phyloP scores from a whole-genome alignment of 2,113 vertebrate genomes.

The Neomonachus schauinslandi region DNA sequence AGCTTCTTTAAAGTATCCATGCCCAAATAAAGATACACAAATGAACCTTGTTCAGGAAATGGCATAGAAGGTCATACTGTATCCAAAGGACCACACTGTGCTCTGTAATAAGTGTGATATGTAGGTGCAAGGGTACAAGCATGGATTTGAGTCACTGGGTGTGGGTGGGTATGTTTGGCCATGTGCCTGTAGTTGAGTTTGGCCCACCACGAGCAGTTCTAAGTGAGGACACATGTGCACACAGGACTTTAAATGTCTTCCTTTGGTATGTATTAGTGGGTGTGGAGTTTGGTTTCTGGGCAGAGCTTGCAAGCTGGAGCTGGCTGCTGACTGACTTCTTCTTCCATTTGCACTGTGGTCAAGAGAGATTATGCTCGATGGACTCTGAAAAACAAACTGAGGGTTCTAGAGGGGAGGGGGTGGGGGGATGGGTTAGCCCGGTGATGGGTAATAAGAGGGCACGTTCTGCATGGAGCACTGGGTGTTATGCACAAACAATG shows the following conservation, averaged over 20 bases:
- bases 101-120: background rate
- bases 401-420: too few relatives aligned
- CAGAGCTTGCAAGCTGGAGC: slow-evolving; percentile 13
- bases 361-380: background rate
- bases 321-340: background rate
- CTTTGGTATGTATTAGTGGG: background rate
- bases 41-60: background rate
- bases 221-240: background rate
- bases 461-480: too few relatives aligned
- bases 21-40: background rate
- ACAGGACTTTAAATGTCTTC: background rate
- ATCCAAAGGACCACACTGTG: background rate
- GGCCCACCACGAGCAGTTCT: background rate
- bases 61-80: background rate
- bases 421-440: too few relatives aligned
- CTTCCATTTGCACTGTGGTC: background rate
- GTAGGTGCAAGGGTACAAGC: background rate
- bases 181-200: background rate
- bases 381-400: too few relatives aligned
- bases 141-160: background rate
- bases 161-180: background rate
- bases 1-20: background rate
- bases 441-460: too few relatives aligned
- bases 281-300: slow-evolving; percentile 62
- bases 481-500: too few relatives aligned